phyloP scores from a whole-genome alignment of 1,140 invertebrate species.

The Cydia fagiglandana region DNA sequence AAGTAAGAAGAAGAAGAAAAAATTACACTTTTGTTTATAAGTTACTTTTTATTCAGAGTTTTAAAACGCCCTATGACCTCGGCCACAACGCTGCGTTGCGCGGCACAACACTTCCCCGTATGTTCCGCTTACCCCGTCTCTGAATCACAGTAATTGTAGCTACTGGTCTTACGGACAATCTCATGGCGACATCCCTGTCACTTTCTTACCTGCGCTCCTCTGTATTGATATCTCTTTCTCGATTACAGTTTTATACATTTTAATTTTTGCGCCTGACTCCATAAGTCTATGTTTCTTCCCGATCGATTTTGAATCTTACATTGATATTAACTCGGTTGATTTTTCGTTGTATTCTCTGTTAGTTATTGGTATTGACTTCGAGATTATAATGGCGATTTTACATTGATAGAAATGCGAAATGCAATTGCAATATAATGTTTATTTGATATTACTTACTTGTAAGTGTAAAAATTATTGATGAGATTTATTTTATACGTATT shows the following conservation, averaged over 20 bases:
- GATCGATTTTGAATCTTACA: not conserved
- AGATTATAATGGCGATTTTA: constrained; percentile 2
- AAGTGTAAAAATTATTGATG: not conserved
- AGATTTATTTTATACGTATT: not conserved
- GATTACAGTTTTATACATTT: constrained; percentile 30
- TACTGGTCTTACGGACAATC: constrained; percentile 31
- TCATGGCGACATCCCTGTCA: constrained; percentile 27
- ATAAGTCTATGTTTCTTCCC: constrained; percentile 8
- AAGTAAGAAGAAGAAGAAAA: too few species aligned
- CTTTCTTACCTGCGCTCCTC: not conserved
- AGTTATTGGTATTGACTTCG: constrained; percentile 15
- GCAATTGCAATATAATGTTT: not conserved
- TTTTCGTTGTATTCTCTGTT: not conserved
- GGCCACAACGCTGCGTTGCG: not conserved
- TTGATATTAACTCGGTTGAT: not conserved
- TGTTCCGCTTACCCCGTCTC: not conserved
- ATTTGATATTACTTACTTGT: not conserved
- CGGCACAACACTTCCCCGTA: not conserved
- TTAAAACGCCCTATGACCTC: too few species aligned
- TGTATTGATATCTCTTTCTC: constrained; percentile 11
- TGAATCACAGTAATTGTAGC: constrained; percentile 30
- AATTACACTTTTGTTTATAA: too few species aligned
- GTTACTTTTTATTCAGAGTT: too few species aligned
- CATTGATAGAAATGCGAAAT: constrained; percentile 23
- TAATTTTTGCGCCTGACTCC: constrained; percentile 5